Base-by-base conservation (phyloP, 1,140 invertebrate genomes). In the Macrostomum lignano region DNA sequence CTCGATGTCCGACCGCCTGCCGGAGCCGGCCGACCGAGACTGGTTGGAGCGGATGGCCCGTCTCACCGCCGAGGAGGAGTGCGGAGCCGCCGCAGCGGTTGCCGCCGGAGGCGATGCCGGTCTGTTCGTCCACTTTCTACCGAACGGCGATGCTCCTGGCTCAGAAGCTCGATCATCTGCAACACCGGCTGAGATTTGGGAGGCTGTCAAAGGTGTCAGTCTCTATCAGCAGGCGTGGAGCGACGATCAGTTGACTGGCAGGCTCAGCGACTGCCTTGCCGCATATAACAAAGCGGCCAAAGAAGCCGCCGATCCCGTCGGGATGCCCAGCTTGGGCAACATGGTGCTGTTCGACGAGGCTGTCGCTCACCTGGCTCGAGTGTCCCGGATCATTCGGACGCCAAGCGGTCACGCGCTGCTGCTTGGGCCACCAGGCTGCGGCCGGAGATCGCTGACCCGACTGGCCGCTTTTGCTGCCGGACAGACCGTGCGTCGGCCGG, bases 321-420 rank as follows among this genome's bases (percentile, higher is more conserved):
- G 79, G 82, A n/a, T n/a, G n/a, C n/a, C n/a, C n/a, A n/a, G 82
- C 45, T 79, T 81, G 1, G 86, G 91, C 79, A 82, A 93, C 61
- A 61, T 93, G 19, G 84, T 93, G n/a, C 91, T 91, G 59, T 93
- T 93, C 52, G 79, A 57, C 52, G 82, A 93, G 60, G 82, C 84
- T 13, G 91, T 93, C 74, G 62, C 82, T 25, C 81, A 91, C 64
- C 61, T 91, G 40, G 76, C 88, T 3, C 86, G 82, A 65, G 79
- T 93, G 50, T 86, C 81, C 10, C 65, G 84, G 48, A 72, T 93
- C 17, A 84, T 93, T 42, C 65, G 81, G 44, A 78, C 84, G 60
- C 77, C 81, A 5, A 66, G 75, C 52, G 84, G 84, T 34, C 84
- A 91, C 56, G 76, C 82, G 5, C 74, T 91, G 67, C 58, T 91